Percentiles rank a stretch among this genome's conserved stretches.
Evolutionary conservation across 2,888 invertebrate genomes (phyloP).

Genomic region (Suillia variegata): DNA sequence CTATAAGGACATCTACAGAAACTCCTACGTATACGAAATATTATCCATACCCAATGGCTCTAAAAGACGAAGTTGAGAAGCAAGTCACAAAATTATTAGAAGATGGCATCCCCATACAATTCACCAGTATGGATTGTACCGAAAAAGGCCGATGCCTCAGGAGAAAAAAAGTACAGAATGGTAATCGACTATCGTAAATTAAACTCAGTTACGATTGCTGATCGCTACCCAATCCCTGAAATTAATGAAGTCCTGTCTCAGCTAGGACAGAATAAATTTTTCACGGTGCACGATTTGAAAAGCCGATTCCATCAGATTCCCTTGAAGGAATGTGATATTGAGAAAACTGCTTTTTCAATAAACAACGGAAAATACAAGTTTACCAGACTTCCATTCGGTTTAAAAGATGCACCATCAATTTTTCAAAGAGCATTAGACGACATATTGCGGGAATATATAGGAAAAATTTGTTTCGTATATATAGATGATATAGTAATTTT

Average conservation of each 20-base stretch:
- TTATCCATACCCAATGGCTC: constrained; percentile 5
- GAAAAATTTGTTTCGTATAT: constrained; percentile 31
- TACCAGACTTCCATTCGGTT: constrained; percentile 24
- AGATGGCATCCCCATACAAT: constrained; percentile 18
- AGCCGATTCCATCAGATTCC: constrained; percentile 28
- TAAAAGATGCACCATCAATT: constrained; percentile 26
- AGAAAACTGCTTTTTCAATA: constrained; percentile 28
- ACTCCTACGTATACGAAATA: constrained; percentile 13
- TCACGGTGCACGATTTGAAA: constrained; percentile 19
- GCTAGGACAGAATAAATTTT: not conserved
- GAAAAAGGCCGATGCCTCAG: not conserved
- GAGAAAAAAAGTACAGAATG: not conserved
- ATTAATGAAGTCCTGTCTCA: not conserved
- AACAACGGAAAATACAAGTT: constrained; percentile 25
- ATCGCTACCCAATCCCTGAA: not conserved
- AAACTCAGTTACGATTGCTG: not conserved
- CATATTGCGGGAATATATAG: constrained; percentile 22
- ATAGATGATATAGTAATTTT: constrained; percentile 35
- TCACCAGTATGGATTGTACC: constrained; percentile 17
- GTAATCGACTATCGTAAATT: constrained; percentile 4
- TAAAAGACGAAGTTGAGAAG: not conserved
- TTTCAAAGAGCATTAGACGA: constrained; percentile 28
- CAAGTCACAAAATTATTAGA: not conserved
- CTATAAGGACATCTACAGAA: constrained; percentile 14
- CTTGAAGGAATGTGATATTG: constrained; percentile 23